phyloP scores from a whole-genome alignment of 2,113 vertebrate species.

The Pedetes capensis region DNA sequence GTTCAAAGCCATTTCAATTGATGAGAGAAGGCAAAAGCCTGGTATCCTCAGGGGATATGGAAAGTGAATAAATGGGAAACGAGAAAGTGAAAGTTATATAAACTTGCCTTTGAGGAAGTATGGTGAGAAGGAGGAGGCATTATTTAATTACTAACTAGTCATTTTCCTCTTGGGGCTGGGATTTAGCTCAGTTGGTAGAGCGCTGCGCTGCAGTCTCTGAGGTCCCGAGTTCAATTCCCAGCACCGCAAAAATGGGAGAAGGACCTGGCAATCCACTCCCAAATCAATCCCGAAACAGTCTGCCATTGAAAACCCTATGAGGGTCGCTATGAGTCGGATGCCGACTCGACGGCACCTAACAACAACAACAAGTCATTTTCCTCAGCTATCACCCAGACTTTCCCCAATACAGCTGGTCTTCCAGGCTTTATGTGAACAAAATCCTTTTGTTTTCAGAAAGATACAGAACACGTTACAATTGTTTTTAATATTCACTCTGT shows the following conservation, averaged over 20 bases:
- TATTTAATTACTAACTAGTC: neutral
- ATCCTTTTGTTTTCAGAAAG: neutral
- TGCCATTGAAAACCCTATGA: too few relatives aligned
- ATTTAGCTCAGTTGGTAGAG: too few relatives aligned
- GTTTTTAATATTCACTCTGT: constrained; percentile 18
- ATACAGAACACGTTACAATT: neutral
- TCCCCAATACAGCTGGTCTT: neutral
- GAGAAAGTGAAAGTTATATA: neutral
- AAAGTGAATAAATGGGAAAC: neutral
- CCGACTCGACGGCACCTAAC: too few relatives aligned
- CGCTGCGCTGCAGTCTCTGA: too few relatives aligned
- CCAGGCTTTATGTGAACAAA: neutral
- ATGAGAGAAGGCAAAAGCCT: neutral
- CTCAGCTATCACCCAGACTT: neutral
- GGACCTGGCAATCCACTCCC: too few relatives aligned
- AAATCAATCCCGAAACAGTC: too few relatives aligned
- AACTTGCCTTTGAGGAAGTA: neutral
- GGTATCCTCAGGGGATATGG: neutral
- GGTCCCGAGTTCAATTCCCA: too few relatives aligned
- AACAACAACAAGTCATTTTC: too few relatives aligned
- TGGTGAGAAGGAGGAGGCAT: neutral
- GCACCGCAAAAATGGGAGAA: too few relatives aligned
- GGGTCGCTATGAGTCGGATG: too few relatives aligned
- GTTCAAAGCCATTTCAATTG: neutral
- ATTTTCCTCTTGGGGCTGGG: too few relatives aligned